Evolutionary conservation across 2,797 vertebrate genomes (phyloP).

Genomic region (Eulemur rubriventer): DNA sequence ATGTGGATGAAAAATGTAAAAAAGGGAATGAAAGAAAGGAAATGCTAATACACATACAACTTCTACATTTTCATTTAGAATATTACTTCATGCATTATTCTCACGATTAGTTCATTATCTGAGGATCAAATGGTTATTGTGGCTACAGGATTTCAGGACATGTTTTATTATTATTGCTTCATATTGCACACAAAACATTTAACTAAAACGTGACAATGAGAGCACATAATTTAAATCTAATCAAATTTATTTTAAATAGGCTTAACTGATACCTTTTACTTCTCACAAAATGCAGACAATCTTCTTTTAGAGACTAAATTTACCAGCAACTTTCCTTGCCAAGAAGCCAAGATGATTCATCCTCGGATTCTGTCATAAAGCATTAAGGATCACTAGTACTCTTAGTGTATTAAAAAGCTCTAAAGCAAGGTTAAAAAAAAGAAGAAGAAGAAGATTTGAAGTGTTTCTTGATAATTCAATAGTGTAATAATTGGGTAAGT

Average conservation of each 20-base stretch:
- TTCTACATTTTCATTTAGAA: not conserved
- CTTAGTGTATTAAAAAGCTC: not conserved
- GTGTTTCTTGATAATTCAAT: not conserved
- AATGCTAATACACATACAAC: not conserved
- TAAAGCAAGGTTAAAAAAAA: not conserved
- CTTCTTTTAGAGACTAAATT: not conserved
- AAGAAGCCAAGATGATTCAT: not conserved
- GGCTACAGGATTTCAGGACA: not conserved
- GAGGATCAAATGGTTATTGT: not conserved
- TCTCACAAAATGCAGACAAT: not conserved
- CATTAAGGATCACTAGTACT: not conserved
- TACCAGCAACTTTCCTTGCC: not conserved
- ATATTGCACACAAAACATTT: not conserved
- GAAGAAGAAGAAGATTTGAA: not conserved
- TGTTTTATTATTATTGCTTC: conserved; percentile 20
- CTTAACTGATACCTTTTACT: not conserved
- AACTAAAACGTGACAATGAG: not conserved
- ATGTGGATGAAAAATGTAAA: not conserved
- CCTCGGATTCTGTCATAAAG: not conserved
- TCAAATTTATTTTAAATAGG: not conserved
- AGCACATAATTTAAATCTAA: not conserved
- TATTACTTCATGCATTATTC: not conserved
- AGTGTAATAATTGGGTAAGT: not conserved
- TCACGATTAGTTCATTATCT: not conserved
- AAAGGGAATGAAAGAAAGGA: not conserved